Conservation (phyloP, 2,888 invertebrate genomes). For the Brachypalpus laphriformis region DNA sequence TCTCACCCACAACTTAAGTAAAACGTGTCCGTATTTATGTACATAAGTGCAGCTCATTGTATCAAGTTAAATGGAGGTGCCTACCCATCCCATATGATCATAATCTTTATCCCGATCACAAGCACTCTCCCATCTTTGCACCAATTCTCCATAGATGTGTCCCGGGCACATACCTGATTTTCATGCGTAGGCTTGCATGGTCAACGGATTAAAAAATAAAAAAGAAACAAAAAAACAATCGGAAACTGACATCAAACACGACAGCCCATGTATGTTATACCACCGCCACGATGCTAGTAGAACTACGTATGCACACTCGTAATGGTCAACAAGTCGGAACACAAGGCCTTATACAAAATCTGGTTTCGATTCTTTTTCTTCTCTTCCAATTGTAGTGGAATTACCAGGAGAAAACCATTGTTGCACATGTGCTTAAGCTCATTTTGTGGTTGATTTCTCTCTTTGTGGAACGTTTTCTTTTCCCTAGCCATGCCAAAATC, state of each 20-base stretch:
- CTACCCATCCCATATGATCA: slow-evolving; percentile 10
- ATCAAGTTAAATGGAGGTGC: background rate
- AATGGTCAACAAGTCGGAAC: slow-evolving; percentile 38
- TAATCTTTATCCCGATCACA: background rate
- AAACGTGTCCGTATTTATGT: background rate
- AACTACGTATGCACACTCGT: background rate
- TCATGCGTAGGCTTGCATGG: background rate
- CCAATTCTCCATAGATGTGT: background rate
- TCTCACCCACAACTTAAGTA: background rate
- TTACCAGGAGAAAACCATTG: slow-evolving; percentile 19
- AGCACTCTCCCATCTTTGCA: background rate
- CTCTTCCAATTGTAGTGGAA: slow-evolving; percentile 5
- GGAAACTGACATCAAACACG: background rate
- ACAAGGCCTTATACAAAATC: slow-evolving; percentile 25
- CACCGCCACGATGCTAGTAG: background rate
- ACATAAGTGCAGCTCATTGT: background rate
- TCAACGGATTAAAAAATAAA: background rate
- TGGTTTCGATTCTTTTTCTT: background rate
- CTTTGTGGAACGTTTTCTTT: slow-evolving; percentile 20
- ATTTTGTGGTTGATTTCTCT: slow-evolving; percentile 20
- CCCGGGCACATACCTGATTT: background rate
- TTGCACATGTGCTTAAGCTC: slow-evolving; percentile 25
- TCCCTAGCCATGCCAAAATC: background rate
- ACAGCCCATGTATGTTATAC: background rate
- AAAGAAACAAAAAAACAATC: background rate